A percentile compares a stretch with the other conserved stretches of the same genome.
These are phyloP conservation scores for Hippocampus kuda DNA, from an alignment of 2,797 vertebrate species.

Conservation along the genomic window DNA sequence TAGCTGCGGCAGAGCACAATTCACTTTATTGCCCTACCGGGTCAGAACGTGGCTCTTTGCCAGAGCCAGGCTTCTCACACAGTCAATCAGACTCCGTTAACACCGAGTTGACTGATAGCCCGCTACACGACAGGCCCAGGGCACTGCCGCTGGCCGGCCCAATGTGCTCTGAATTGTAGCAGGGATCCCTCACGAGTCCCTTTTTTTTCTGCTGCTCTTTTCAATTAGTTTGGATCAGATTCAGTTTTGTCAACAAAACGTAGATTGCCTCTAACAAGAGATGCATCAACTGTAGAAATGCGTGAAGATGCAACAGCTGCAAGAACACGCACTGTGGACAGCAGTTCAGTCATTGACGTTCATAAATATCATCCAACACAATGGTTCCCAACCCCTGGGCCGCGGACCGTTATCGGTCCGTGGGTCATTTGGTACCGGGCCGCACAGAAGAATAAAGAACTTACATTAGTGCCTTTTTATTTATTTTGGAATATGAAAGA, in stretches of 20 bases:
- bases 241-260: neutral
- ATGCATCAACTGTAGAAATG: too few relatives aligned
- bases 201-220: neutral
- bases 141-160: neutral
- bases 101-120: neutral
- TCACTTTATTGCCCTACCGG: neutral
- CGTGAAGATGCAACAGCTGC: too few relatives aligned
- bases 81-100: neutral
- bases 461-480: too few relatives aligned
- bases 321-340: too few relatives aligned
- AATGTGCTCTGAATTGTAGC: neutral
- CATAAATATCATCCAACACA: too few relatives aligned
- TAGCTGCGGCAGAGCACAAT: neutral
- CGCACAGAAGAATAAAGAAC: too few relatives aligned
- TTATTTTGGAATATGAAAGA: too few relatives aligned
- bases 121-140: neutral
- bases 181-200: neutral
- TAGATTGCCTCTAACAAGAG: too few relatives aligned
- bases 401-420: too few relatives aligned
- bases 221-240: neutral
- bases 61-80: neutral
- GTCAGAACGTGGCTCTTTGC: neutral
- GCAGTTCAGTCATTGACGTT: too few relatives aligned
- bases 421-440: too few relatives aligned
- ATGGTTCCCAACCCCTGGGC: too few relatives aligned